phyloP scores from a whole-genome alignment of 2,797 vertebrate genomes.

The Pagetopsis macropterus region DNA sequence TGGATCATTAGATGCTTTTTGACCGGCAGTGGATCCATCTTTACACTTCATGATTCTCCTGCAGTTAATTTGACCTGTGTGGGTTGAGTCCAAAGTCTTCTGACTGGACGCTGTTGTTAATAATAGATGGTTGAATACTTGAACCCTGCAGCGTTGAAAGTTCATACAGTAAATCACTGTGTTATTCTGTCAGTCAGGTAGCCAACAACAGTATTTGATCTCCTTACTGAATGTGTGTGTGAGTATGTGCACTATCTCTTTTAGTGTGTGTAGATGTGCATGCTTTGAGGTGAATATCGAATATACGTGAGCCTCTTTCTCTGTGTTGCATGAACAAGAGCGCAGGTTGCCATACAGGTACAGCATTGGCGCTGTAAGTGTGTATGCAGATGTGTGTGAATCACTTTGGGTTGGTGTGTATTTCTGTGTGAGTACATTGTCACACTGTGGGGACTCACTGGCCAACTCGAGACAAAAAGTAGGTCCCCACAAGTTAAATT shows the following conservation, averaged over 20 bases:
- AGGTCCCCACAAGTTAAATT: not conserved
- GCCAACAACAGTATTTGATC: slow-evolving; percentile 45
- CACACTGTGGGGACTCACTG: not conserved
- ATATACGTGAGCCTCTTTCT: not conserved
- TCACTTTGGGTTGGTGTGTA: not conserved
- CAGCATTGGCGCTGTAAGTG: not conserved
- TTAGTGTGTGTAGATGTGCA: not conserved
- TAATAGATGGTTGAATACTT: slow-evolving; percentile 65
- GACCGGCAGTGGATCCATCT: slow-evolving; percentile 30
- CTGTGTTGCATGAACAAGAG: not conserved
- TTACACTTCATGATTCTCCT: slow-evolving; percentile 19
- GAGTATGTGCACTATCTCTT: not conserved
- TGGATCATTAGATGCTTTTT: slow-evolving; percentile 55
- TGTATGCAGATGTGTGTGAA: not conserved
- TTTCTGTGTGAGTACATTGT: not conserved
- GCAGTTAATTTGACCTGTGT: slow-evolving; percentile 39
- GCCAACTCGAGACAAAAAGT: not conserved
- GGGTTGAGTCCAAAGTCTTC: slow-evolving; percentile 41
- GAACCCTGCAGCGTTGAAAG: slow-evolving; percentile 49
- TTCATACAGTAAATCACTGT: slow-evolving; percentile 45
- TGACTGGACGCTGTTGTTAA: slow-evolving; percentile 54
- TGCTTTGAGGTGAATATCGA: no score
- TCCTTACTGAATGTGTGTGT: not conserved
- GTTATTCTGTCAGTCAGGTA: slow-evolving; percentile 62
- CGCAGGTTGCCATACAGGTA: not conserved